Evolutionary conservation across 1,140 invertebrate genomes (phyloP), one percentile per base, ranked within the genome.

Genomic region (Aphis craccivora): DNA sequence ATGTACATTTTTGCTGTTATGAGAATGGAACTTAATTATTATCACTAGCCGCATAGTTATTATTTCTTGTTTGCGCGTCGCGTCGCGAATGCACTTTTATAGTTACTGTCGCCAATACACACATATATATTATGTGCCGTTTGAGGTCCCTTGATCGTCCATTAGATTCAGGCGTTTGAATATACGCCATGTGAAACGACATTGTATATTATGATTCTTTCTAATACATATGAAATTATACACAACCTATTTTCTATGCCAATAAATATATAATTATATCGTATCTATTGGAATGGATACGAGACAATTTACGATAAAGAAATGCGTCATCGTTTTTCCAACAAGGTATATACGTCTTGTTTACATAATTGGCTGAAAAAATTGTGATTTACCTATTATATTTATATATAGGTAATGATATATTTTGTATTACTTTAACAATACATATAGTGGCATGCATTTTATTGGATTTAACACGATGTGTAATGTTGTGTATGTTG

Each of bases 231-330:
- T 37, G 23, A 7, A 83, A 83, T 45, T 30, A 25, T 84, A 30
- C n/a, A 86, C 43, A 51, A 88, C n/a, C 86, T 48, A 88, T 88
- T 88, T 88, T 88, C 45, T n/a, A 35, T 40, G 45, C 18, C 11
- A 3, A 48, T 51, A 87, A 87, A 48, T 87, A 48, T 11, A 45
- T 48, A 88, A 48, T 88, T 88, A 88, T 20, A n/a, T 88, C 51
- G 48, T 88, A 35, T 48, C 30, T 51, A 30, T 30, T 35, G 11
- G 14, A n/a, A 76, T n/a, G 25, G 55, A 8, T 67, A 30, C 60
- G 60, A 76, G 60, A 76, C 4, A n/a, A 76, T 76, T 67, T n/a
- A 14, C 60, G 4, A 76, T 76, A 76, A 76, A 76, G 60, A 76
- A 76, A 76, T 18, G 30, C 60, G 3, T 76, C n/a, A 5, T 76